phyloP scores from a whole-genome alignment of 2,113 vertebrate genomes.

The Donacobius atricapilla region DNA sequence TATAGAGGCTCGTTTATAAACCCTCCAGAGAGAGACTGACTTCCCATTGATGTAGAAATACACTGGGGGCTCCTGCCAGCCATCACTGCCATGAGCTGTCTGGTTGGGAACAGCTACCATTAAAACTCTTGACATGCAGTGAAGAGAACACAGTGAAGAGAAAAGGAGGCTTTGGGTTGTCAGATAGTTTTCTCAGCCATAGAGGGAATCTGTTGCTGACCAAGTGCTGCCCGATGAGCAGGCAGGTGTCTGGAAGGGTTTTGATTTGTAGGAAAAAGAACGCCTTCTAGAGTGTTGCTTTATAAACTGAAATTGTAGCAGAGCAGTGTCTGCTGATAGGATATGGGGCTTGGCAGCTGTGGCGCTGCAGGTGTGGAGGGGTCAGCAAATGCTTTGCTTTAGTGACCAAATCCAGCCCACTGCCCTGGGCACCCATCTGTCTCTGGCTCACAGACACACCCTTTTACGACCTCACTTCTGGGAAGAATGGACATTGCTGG shows the following conservation, averaged over 20 bases:
- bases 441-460: not conserved
- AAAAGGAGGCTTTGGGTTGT: not conserved
- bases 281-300: not conserved
- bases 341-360: not conserved
- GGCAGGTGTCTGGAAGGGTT: not conserved
- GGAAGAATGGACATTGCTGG: not conserved
- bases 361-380: not conserved
- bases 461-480: not conserved
- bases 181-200: not conserved
- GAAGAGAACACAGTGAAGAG: not conserved
- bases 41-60: not conserved
- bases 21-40: not conserved
- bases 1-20: not conserved
- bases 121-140: not conserved
- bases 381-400: not conserved
- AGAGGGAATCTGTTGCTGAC: not conserved
- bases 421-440: rapidly evolving
- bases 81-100: rapidly evolving
- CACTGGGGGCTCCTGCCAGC: not conserved
- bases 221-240: not conserved
- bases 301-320: not conserved
- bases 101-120: not conserved
- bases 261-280: not conserved
- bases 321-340: not conserved
- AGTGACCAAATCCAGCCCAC: not conserved